Percentiles rank a stretch among this genome's conserved stretches.
phyloP scores from a whole-genome alignment of 2,113 vertebrate genomes.

The Paralichthys olivaceus region DNA sequence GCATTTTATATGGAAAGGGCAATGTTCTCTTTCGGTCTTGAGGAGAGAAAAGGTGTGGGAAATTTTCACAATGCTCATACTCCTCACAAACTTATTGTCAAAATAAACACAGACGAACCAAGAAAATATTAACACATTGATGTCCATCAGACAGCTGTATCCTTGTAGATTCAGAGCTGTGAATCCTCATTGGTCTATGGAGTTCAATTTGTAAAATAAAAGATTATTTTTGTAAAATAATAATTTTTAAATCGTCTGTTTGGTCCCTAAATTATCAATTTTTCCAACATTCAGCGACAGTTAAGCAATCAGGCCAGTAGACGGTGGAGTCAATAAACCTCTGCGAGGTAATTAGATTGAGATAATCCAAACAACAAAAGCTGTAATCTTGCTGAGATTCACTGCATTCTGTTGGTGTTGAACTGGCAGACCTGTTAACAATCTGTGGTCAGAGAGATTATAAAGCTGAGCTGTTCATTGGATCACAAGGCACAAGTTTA shows the following conservation, averaged over 20 bases:
- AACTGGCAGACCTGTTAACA: slow-evolving; percentile 61
- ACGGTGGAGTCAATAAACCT: slow-evolving; percentile 49
- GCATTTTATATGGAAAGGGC: too few relatives aligned
- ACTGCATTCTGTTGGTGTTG: slow-evolving; percentile 49
- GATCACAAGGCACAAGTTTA: slow-evolving; percentile 54
- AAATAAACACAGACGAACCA: too few relatives aligned
- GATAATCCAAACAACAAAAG: slow-evolving; percentile 76
- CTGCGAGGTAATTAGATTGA: slow-evolving; percentile 70
- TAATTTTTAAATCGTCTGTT: neutral
- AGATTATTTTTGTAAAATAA: slow-evolving; percentile 11
- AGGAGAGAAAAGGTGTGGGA: too few relatives aligned
- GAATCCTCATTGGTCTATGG: too few relatives aligned
- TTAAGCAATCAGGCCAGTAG: slow-evolving; percentile 38
- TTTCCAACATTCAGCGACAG: slow-evolving; percentile 18
- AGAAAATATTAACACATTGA: too few relatives aligned
- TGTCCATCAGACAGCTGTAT: too few relatives aligned
- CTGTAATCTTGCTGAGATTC: slow-evolving; percentile 66
- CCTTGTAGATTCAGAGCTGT: too few relatives aligned
- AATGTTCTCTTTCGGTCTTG: too few relatives aligned
- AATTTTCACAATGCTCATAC: too few relatives aligned
- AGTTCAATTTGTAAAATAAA: too few relatives aligned
- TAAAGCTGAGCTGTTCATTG: slow-evolving; percentile 60
- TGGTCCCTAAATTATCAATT: slow-evolving; percentile 32
- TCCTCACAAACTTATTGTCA: too few relatives aligned
- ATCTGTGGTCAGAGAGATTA: slow-evolving; percentile 58